phyloP scores from a whole-genome alignment of 2,113 vertebrate species.

The Suncus etruscus region DNA sequence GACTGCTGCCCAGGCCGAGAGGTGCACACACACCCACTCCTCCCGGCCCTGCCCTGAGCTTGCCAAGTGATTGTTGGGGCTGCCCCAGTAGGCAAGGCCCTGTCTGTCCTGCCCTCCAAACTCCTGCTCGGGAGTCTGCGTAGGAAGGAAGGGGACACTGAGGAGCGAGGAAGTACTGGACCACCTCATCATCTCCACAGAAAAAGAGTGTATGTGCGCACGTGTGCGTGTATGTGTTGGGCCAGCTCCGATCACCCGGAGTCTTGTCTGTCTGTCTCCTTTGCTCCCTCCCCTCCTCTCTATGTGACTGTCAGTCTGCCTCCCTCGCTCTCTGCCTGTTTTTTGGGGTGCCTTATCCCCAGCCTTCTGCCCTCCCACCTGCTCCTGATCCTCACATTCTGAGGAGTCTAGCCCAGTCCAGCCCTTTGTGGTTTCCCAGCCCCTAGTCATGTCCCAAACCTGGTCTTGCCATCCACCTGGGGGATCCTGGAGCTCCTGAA shows the following conservation, averaged over 20 bases:
- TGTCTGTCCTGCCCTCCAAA: background rate
- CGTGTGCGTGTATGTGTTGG: background rate
- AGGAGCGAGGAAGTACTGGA: slow-evolving; percentile 16
- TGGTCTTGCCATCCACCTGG: background rate
- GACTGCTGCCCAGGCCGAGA: background rate
- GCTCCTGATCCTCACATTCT: background rate
- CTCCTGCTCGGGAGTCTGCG: slow-evolving; percentile 52
- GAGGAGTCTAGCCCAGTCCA: slow-evolving; percentile 18
- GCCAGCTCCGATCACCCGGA: background rate
- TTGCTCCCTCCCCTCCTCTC: background rate
- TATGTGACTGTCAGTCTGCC: background rate
- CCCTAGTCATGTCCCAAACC: too few relatives aligned
- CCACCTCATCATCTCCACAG: background rate
- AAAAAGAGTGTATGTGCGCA: background rate
- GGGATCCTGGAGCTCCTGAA: background rate
- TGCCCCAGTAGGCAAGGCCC: background rate
- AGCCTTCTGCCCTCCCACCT: background rate
- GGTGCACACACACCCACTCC: background rate
- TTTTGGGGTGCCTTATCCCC: slow-evolving; percentile 71
- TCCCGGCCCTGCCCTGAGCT: background rate
- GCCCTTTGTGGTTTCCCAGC: background rate
- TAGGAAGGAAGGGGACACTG: slow-evolving; percentile 36
- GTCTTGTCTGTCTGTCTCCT: background rate
- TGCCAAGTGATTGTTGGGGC: too few relatives aligned
- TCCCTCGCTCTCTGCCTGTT: background rate